Conservation (phyloP, 2,113 vertebrate species). For the Melanerpes formicivorus region DNA sequence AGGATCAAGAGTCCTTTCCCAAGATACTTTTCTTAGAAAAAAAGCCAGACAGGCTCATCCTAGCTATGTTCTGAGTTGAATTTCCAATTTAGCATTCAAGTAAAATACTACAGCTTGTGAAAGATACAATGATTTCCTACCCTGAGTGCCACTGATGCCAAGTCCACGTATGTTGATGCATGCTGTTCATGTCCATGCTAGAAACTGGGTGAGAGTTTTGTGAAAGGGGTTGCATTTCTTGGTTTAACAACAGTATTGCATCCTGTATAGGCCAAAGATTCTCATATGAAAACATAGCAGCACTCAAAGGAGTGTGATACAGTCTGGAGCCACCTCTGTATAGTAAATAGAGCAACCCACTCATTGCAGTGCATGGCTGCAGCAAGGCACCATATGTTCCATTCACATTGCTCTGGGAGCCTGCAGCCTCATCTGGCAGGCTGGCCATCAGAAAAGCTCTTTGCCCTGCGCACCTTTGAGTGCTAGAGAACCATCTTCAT, state of each 20-base stretch:
- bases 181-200: background rate
- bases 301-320: background rate
- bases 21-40: background rate
- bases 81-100: background rate
- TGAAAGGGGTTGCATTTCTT: background rate
- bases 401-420: background rate
- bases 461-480: background rate
- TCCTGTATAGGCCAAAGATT: background rate
- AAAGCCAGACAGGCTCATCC: background rate
- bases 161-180: background rate
- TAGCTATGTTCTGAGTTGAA: background rate
- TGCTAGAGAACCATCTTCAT: background rate
- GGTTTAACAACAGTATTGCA: accelerated
- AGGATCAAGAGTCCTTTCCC: background rate
- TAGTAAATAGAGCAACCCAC: accelerated
- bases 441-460: background rate
- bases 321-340: background rate
- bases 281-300: background rate
- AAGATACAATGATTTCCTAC: background rate
- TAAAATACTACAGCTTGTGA: background rate
- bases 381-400: background rate
- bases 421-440: background rate
- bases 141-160: accelerated
- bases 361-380: accelerated
- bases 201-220: background rate